Evolutionary conservation across 2,888 invertebrate species (phyloP), one percentile per base, ranked within the genome.

Genomic region (Cerceris ruficornis): DNA sequence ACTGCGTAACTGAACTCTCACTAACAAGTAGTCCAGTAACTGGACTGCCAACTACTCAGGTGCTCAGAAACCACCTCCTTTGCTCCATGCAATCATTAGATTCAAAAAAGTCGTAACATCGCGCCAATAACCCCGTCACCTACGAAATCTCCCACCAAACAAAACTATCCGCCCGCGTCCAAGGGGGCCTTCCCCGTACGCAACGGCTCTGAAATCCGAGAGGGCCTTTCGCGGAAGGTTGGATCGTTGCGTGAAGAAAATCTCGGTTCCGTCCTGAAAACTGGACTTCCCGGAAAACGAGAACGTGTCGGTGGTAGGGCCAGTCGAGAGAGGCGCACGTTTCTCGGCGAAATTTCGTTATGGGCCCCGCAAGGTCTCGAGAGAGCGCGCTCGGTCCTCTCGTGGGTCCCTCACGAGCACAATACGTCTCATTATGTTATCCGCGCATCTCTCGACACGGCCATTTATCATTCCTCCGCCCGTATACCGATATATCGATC

Each of bases 341-440:
- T 82, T 75, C 78, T 66, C 64, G 55, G 77, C 72, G 77, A 85
- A 82, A 75, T 73, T 84, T 82, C 68, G 28, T 28, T 60, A 54
- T 42, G 61, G 71, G 62, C 17, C 71, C 68, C 46, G 59, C 55
- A 70, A 64, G 76, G 72, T 77, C 77, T 72, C 76, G 57, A n/a
- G 80, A 72, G 85, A 82, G 64, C 70, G 62, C 61, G 70, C 69
- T 62, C 59, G 78, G 79, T 80, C 83, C 78, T 70, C 81, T 70
- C 81, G 77, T 85, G 76, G 72, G 77, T 84, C 84, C 81, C 80
- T 74, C 80, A 75, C 79, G 77, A 84, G 86, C 88, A 90, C 90
- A 91, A 90, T 91, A 88, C 89, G 86, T 86, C 89, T 91, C 90
- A 90, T 91, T 91, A 90, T 90, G 90, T 89, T 91, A 90, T 90